Base-by-base conservation (phyloP, 1,140 invertebrate species). In the Vanessa tameamea region DNA sequence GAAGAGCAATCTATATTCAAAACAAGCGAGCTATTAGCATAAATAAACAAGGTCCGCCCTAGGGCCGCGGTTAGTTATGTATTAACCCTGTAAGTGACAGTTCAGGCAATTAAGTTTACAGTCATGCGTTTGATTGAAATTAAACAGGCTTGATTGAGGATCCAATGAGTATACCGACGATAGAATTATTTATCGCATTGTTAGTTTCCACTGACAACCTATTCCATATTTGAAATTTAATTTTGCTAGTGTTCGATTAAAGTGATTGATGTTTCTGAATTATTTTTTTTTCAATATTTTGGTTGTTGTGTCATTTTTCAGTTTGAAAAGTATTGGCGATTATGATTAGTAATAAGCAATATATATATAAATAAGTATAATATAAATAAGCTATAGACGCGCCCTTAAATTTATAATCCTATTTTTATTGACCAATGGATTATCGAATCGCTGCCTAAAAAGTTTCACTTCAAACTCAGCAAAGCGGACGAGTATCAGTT, bases 61-160 rank as follows among this genome's bases (percentile, higher is more conserved):
- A 59, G 55, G 55, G 23, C 55, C 55, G 55, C 20, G 55, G 55
- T 59, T 61, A 61, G 57, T 61, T 61, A 61, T 61, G 57, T 61
- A 61, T 61, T 61, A 71, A 67, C 72, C 8, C 37, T 74, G 66
- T 64, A 72, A 78, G 78, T 78, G 80, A 82, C 76, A 77, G 75
- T 78, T 73, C 70, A 77, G 72, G 68, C 79, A 83, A 86, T 86
- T 82, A 83, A 77, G 68, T 59, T 63, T 50, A 50, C 76, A 78
- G 74, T 72, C 75, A 78, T 79, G 81, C 79, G 69, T 74, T 75
- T 81, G 81, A 86, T 84, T 82, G 82, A 84, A 86, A 86, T 83
- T 83, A 80, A 81, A 86, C 78, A 80, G 69, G 74, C 72, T 73
- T 79, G 81, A 83, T 86, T 82, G 82, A 81, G 75, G 69, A 75